Evolutionary conservation across 2,113 vertebrate species (phyloP).

Genomic region (Prietella phreatophila): DNA sequence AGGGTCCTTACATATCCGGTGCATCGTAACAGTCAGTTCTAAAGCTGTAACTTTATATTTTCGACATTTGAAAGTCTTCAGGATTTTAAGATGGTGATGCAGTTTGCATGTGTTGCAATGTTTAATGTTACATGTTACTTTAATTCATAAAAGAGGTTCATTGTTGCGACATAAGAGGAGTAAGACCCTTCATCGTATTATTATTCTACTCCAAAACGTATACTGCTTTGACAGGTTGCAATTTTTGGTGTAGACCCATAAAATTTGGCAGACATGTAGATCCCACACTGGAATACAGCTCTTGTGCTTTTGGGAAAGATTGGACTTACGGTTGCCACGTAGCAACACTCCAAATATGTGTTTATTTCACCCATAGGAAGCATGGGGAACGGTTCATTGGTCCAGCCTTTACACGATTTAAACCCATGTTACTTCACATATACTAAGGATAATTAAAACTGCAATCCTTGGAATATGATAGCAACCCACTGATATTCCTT

Average conservation of each 20-base stretch:
- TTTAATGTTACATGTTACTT: not conserved
- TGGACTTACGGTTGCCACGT: not conserved
- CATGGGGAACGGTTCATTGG: not conserved
- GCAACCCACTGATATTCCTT: not conserved
- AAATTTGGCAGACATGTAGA: not conserved
- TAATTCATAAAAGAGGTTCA: not conserved
- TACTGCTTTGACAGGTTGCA: not conserved
- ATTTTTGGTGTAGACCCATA: not conserved
- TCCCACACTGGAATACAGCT: not conserved
- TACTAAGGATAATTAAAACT: not conserved
- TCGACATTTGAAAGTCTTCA: not conserved
- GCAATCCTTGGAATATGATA: not conserved
- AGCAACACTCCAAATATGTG: not conserved
- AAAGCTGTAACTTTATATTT: not conserved
- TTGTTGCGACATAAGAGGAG: not conserved
- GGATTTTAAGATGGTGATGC: not conserved
- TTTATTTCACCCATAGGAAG: not conserved
- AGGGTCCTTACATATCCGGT: not conserved
- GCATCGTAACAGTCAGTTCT: not conserved
- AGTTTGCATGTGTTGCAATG: not conserved
- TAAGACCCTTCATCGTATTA: not conserved
- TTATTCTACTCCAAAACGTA: not conserved
- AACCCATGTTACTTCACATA: not conserved
- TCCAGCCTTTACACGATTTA: not conserved
- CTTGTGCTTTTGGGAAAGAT: not conserved